A percentile compares a stretch with the other conserved stretches of the same genome.
Evolutionary conservation across 2,113 vertebrate species (phyloP).

Genomic region (Semicossyphus pulcher): DNA sequence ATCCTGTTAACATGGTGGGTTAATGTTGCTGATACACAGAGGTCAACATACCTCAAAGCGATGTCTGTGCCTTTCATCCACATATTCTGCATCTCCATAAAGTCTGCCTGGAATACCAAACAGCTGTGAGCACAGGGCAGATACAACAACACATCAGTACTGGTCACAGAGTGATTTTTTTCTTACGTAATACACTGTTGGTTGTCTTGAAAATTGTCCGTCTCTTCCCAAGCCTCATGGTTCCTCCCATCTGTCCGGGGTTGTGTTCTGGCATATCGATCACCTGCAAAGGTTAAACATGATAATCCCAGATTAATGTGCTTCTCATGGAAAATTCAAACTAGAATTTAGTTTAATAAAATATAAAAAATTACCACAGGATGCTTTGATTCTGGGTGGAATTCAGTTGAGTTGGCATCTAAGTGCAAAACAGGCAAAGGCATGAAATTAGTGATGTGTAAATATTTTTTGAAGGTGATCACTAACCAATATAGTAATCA

Average conservation of each 20-base stretch:
- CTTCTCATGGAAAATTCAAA: too few relatives aligned
- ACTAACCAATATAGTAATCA: too few relatives aligned
- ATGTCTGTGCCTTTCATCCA: constrained; percentile 96
- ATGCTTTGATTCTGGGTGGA: constrained; percentile 90
- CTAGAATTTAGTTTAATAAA: too few relatives aligned
- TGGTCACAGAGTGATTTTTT: too few relatives aligned
- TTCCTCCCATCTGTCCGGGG: constrained; percentile 96
- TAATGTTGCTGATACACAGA: not conserved
- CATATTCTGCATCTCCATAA: constrained; percentile 89
- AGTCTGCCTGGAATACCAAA: constrained; percentile 86
- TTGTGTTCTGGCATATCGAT: constrained; percentile 99
- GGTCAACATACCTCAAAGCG: constrained; percentile 90
- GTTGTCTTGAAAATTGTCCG: constrained; percentile 93
- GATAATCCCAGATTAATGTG: not conserved
- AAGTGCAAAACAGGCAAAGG: not conserved
- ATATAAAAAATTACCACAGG: constrained; percentile 96
- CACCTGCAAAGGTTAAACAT: constrained; percentile 81
- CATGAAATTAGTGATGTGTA: too few relatives aligned
- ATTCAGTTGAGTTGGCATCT: constrained; percentile 98
- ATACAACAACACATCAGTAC: not conserved
- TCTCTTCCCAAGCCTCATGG: constrained; percentile 97
- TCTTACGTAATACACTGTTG: constrained; percentile 91
- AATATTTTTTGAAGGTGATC: too few relatives aligned
- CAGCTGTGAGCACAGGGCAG: not conserved
- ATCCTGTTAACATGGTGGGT: not conserved